Conservation (phyloP, 1,140 invertebrate genomes). For the Drosophila subpulchrella region DNA sequence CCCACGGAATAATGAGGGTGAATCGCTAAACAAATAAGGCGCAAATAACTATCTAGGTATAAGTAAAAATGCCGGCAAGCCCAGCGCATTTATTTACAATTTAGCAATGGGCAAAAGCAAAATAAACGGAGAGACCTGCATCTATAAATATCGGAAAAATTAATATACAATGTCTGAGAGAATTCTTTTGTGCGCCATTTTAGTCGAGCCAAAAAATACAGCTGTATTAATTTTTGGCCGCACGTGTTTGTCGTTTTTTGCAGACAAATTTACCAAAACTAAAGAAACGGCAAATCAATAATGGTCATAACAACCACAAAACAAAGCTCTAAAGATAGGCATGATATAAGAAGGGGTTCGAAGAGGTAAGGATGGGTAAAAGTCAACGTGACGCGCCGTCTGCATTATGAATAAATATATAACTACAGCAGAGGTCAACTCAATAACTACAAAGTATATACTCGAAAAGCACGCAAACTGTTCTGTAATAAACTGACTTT, state of each 20-base stretch:
- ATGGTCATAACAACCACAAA: slow-evolving; percentile 21
- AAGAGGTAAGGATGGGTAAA: not conserved
- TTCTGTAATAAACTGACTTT: not conserved
- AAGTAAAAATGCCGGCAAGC: slow-evolving; percentile 18
- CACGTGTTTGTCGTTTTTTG: slow-evolving; percentile 24
- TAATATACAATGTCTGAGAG: slow-evolving; percentile 1
- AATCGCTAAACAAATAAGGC: slow-evolving; percentile 34
- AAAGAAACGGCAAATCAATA: slow-evolving; percentile 33
- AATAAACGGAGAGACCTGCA: not conserved
- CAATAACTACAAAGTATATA: not conserved
- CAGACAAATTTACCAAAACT: slow-evolving; percentile 9
- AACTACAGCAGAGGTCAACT: slow-evolving; percentile 4
- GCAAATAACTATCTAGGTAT: slow-evolving; percentile 24
- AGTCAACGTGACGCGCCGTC: slow-evolving; percentile 45
- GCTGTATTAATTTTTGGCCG: slow-evolving; percentile 1
- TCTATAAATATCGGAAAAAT: slow-evolving; percentile 25
- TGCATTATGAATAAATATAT: slow-evolving; percentile 11
- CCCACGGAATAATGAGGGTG: not conserved
- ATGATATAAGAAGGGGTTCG: not conserved
- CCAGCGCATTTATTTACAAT: slow-evolving; percentile 15
- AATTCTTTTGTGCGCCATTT: not conserved
- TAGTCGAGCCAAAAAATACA: not conserved
- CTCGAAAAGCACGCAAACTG: no score
- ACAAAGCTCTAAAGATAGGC: slow-evolving; percentile 15
- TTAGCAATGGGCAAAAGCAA: slow-evolving; percentile 4